Base-by-base conservation (phyloP, 2,797 vertebrate species). In the Micrastur ruficollis region DNA sequence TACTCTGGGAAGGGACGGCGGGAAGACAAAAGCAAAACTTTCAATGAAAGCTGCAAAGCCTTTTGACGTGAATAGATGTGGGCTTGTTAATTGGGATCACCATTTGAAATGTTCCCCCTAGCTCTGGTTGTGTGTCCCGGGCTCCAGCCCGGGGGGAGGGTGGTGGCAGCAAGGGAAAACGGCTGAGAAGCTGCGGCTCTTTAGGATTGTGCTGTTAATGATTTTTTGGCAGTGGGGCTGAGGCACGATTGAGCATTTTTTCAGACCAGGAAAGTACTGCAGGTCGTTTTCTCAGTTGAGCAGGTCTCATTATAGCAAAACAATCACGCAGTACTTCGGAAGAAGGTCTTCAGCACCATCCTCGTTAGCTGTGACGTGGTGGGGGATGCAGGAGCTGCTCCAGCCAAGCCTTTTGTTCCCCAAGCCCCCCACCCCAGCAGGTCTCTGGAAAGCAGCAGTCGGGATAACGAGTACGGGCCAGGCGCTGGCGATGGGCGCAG, bases 161-260 rank as follows among this genome's bases (percentile, higher is more conserved):
- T n/a, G 71, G 36, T 18, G 55, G 85, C 74, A 73, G 82, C 52
- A 6, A 88, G 47, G 74, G 49, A 52, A 47, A 58, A 18, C 12
- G 50, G 73, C 88, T 67, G 84, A 90, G 92, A 81, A 85, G 82
- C 90, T 73, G 46, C 23, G 0, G 32, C 42, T 38, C 55, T 75
- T 63, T 73, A 32, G 66, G 67, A 47, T 76, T 86, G 67, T 7
- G 2, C 63, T 8, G 11, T 81, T 95, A 93, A 94, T 93, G 97
- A 93, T 90, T 96, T 71, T 71, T 67, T 72, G 91, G 94, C 32
- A 16, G 61, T 44, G 80, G 82, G 89, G 85, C 26, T 16, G 79
- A 91, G 93, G 90, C 26, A 34, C 55, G 73, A 81, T 52, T 85
- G 96, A 95, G 93, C 90, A 10, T 93, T 97, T 97, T 53, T 65